phyloP scores from a whole-genome alignment of 2,113 vertebrate species.

The Myiagra hebetior region DNA sequence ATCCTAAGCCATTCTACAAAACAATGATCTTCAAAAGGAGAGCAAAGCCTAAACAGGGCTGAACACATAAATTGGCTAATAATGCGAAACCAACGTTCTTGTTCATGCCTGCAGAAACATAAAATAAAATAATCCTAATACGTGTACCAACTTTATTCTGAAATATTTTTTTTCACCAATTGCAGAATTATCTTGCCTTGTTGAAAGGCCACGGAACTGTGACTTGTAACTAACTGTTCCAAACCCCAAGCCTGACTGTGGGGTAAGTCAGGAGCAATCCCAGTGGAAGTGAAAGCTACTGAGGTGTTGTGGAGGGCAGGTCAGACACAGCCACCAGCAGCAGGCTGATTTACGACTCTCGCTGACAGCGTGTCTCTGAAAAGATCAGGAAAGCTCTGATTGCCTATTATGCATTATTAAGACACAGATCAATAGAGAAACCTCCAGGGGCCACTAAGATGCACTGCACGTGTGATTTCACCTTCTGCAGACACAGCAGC shows the following conservation, averaged over 20 bases:
- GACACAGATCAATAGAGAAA: conserved; percentile 62
- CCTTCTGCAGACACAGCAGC: not conserved
- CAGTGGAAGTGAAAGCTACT: not conserved
- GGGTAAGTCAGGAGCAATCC: not conserved
- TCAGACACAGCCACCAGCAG: not conserved
- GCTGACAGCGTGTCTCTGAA: not conserved
- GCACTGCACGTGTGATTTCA: not conserved
- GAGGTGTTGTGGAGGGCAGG: not conserved
- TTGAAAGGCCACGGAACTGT: conserved; percentile 10
- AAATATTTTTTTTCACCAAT: not conserved
- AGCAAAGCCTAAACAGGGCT: not conserved
- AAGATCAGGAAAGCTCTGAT: conserved; percentile 44
- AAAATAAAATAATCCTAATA: not conserved
- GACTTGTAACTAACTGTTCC: not conserved
- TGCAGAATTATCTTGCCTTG: not conserved
- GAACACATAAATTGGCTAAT: not conserved
- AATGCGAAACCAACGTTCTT: not conserved
- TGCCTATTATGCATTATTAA: conserved; percentile 65
- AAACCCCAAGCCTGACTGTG: not conserved
- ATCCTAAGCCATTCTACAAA: not conserved
- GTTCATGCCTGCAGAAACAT: not conserved
- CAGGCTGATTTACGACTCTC: not conserved
- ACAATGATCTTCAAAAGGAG: not conserved
- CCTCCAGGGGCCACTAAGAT: not conserved
- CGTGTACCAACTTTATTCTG: not conserved